These are phyloP conservation scores for Formica aserva DNA, from an alignment of 2,888 invertebrate species.

Conservation along the genomic window DNA sequence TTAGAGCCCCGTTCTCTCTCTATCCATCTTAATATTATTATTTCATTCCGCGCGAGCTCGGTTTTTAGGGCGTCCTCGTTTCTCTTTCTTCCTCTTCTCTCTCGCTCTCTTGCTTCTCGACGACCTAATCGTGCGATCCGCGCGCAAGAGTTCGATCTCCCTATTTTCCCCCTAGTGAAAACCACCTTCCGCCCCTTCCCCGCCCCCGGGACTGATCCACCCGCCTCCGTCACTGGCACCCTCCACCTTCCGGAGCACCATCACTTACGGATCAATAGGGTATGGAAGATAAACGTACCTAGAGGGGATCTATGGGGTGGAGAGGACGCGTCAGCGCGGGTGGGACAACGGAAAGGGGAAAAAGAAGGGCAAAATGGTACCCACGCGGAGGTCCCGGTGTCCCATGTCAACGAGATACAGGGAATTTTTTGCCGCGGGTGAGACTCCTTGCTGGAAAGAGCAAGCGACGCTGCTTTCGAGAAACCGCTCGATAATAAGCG, in stretches of 20 bases:
- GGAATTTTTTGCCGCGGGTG: conserved; percentile 30
- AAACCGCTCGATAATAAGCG: not conserved
- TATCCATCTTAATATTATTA: conserved; percentile 85
- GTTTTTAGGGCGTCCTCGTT: conserved; percentile 74
- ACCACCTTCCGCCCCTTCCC: conserved; percentile 68
- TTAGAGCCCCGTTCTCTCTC: conserved; percentile 70
- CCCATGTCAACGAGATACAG: conserved; percentile 56
- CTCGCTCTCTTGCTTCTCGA: conserved; percentile 54
- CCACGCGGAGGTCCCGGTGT: conserved; percentile 45
- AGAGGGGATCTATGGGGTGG: conserved; percentile 66
- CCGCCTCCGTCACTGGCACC: conserved; percentile 73
- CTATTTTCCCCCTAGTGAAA: conserved; percentile 66
- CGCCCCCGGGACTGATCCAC: conserved; percentile 66
- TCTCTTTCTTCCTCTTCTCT: conserved; percentile 5
- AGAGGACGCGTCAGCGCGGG: conserved; percentile 58
- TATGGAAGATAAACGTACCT: conserved; percentile 84
- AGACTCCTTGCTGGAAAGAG: conserved; percentile 20
- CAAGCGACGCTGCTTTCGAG: not conserved
- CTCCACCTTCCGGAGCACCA: conserved; percentile 79
- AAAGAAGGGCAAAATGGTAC: conserved; percentile 69
- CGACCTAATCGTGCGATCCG: conserved; percentile 76
- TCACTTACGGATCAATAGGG: conserved; percentile 85
- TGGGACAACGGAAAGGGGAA: conserved; percentile 56
- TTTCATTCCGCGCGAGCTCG: conserved; percentile 83
- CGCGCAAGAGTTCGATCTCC: conserved; percentile 67